phyloP scores from a whole-genome alignment of 2,113 vertebrate species.

The Laterallus jamaicensis region DNA sequence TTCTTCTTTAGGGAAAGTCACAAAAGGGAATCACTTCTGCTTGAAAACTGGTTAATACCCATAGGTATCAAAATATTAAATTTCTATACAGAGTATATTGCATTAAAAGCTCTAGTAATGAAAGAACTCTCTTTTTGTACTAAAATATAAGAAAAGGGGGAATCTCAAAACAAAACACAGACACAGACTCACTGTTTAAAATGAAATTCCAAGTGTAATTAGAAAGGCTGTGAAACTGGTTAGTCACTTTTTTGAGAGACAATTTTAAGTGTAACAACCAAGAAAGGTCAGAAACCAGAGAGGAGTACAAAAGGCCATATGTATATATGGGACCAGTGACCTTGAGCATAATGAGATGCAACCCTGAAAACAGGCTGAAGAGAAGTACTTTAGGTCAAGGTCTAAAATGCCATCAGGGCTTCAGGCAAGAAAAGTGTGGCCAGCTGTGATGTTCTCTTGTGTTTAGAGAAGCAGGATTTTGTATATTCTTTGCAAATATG shows the following conservation, averaged over 20 bases:
- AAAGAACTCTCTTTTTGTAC: neutral
- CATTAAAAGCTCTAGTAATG: neutral
- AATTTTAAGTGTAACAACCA: neutral
- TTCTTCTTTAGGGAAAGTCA: neutral
- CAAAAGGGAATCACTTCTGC: neutral
- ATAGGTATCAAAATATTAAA: neutral
- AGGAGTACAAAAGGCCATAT: neutral
- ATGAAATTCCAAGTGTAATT: neutral
- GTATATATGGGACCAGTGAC: neutral
- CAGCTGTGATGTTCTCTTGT: neutral
- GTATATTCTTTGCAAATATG: neutral
- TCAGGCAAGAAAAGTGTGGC: neutral
- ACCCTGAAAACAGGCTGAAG: neutral
- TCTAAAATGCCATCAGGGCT: neutral
- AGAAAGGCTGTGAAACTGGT: neutral
- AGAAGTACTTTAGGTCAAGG: neutral
- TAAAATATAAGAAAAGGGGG: neutral
- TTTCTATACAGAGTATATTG: neutral
- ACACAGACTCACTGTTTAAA: neutral
- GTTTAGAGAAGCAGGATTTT: neutral
- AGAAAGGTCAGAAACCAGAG: neutral
- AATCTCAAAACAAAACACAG: neutral
- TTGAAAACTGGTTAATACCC: neutral
- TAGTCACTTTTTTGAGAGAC: neutral
- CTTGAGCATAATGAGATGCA: neutral